Percentiles rank a stretch among this genome's conserved stretches.
phyloP scores from a whole-genome alignment of 2,888 invertebrate genomes.

The Ophioninae sp. region DNA sequence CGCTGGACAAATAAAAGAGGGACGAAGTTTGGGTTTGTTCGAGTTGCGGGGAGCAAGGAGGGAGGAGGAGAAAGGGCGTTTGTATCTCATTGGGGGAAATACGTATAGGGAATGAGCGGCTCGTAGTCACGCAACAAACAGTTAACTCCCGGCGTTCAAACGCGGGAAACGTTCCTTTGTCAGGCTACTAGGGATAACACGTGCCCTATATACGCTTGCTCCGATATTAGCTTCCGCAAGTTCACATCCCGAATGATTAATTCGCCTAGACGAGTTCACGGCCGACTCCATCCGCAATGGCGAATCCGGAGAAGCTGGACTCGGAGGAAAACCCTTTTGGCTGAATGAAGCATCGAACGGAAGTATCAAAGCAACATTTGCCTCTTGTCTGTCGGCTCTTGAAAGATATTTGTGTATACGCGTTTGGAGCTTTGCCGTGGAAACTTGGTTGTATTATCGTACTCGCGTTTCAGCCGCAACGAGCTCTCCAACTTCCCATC shows the following conservation, averaged over 20 bases:
- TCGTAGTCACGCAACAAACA: conserved; percentile 40
- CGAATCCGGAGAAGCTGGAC: not conserved
- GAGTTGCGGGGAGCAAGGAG: too few species aligned
- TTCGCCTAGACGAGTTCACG: conserved; percentile 38
- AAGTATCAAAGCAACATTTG: conserved; percentile 66
- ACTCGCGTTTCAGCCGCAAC: not conserved
- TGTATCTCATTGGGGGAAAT: not conserved
- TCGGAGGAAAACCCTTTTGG: not conserved
- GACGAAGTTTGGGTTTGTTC: not conserved
- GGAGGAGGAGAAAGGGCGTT: too few species aligned
- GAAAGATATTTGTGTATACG: not conserved
- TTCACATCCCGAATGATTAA: conserved; percentile 64
- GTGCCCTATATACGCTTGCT: conserved; percentile 34
- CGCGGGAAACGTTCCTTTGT: conserved; percentile 46
- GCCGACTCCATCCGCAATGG: conserved; percentile 1
- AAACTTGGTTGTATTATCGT: not conserved
- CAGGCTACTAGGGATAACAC: conserved; percentile 55
- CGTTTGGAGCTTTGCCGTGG: not conserved
- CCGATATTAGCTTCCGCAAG: conserved; percentile 62
- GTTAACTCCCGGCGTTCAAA: conserved; percentile 29
- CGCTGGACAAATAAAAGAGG: conserved; percentile 19
- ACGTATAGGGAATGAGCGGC: not conserved
- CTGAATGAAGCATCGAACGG: conserved; percentile 49
- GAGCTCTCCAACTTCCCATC: not conserved
- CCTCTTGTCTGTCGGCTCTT: conserved; percentile 30